A percentile compares a stretch with the other conserved stretches of the same genome.
Conservation (phyloP, 2,113 vertebrate species). For the Pterocles orientalis region DNA sequence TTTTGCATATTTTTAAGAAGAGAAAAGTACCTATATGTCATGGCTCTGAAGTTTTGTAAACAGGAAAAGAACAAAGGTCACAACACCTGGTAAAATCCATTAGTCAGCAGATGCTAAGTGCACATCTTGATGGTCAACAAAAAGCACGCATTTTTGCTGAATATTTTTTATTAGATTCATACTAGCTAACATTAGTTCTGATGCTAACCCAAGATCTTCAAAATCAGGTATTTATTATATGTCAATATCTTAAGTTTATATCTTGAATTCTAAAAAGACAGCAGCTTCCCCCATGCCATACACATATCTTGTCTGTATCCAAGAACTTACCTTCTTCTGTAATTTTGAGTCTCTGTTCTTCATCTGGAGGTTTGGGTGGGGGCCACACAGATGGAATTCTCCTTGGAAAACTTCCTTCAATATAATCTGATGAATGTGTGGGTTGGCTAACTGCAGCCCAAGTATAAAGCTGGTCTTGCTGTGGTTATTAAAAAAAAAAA, state of each 20-base stretch:
- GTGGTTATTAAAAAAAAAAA: neutral
- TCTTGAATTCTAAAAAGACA: neutral
- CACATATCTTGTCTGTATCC: neutral
- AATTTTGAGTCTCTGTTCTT: constrained; percentile 63
- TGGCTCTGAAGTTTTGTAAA: neutral
- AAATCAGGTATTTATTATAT: neutral
- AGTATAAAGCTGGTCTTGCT: constrained; percentile 95
- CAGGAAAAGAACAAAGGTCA: neutral
- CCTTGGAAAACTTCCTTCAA: constrained; percentile 83
- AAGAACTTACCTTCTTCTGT: constrained; percentile 80
- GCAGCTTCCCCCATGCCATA: neutral
- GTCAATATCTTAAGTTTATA: neutral
- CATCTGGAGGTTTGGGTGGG: constrained; percentile 68
- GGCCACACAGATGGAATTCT: constrained; percentile 78
- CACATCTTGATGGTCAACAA: neutral
- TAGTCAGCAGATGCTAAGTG: neutral
- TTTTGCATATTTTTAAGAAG: neutral
- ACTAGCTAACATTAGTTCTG: neutral
- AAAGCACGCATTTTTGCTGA: neutral
- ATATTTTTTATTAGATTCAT: neutral
- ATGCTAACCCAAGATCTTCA: neutral
- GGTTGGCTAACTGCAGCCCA: constrained; percentile 96
- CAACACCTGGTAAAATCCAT: neutral
- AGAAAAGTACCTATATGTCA: neutral
- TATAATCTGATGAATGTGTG: constrained; percentile 82